Evolutionary conservation across 2,888 invertebrate species (phyloP).

Genomic region (Plebejus argus): DNA sequence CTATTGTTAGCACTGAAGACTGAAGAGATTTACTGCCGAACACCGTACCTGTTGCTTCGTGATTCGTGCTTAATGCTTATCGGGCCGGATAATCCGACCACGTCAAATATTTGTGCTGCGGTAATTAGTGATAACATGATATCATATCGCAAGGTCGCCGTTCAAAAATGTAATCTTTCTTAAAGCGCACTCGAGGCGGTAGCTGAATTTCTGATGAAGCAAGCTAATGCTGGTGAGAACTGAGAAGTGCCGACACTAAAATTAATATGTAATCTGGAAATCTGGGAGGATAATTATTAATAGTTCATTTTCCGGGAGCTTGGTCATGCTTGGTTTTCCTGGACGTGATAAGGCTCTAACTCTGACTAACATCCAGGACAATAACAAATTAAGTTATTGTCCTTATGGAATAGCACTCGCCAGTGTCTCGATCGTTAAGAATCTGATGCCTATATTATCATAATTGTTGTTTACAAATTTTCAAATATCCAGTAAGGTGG

Average conservation of each 20-base stretch:
- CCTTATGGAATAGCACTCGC: not conserved
- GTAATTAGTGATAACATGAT: conserved; percentile 3
- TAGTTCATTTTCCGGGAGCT: not conserved
- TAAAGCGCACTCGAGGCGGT: not conserved
- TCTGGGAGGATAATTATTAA: not conserved
- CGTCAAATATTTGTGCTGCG: conserved; percentile 2
- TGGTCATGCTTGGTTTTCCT: not conserved
- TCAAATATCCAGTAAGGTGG: not conserved
- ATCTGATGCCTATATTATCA: too few species aligned
- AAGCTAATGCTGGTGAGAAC: too few species aligned
- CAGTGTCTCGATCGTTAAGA: too few species aligned
- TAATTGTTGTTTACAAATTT: not conserved
- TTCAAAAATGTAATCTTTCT: not conserved
- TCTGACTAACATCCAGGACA: not conserved
- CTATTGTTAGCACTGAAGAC: not conserved
- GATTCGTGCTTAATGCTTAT: too few species aligned
- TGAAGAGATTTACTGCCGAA: conserved; percentile 14
- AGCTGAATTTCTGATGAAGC: not conserved
- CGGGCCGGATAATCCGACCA: not conserved
- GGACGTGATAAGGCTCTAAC: not conserved
- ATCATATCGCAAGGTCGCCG: not conserved
- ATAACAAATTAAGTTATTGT: too few species aligned
- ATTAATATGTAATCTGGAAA: not conserved
- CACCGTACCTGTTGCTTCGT: not conserved
- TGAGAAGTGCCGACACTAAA: too few species aligned